phyloP scores from a whole-genome alignment of 2,888 invertebrate species.

The Caenorhabditis imperialis region DNA sequence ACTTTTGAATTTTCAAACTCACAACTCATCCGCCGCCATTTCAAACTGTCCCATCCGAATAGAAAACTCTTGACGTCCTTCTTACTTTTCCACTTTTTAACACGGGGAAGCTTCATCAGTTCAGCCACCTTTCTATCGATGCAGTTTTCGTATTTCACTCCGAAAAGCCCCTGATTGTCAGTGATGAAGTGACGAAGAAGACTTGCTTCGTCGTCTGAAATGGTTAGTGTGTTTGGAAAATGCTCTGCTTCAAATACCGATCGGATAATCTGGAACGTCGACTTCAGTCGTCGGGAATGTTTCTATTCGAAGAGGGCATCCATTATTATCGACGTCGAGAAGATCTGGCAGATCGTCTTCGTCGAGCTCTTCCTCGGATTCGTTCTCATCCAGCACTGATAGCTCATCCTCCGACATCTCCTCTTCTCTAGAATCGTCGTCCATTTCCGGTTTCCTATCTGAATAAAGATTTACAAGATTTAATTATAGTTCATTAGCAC shows the following conservation, averaged over 20 bases:
- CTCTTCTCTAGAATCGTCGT: neutral
- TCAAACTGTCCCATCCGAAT: constrained; percentile 8
- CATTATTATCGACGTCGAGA: constrained; percentile 2
- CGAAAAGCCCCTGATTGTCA: neutral
- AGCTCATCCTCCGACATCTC: neutral
- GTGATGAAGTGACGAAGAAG: neutral
- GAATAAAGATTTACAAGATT: too few species aligned
- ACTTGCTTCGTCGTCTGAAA: neutral
- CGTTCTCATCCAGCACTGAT: neutral
- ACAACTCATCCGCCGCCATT: neutral
- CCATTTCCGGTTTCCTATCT: too few species aligned
- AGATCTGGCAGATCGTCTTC: neutral
- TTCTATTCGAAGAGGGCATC: neutral
- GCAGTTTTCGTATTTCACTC: neutral
- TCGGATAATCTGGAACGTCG: neutral
- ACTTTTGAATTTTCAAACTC: too few species aligned
- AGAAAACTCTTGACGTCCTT: neutral
- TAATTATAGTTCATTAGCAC: too few species aligned
- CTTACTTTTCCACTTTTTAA: neutral
- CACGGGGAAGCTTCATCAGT: neutral
- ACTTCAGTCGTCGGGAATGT: neutral
- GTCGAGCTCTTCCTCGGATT: constrained; percentile 5
- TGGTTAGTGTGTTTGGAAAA: neutral
- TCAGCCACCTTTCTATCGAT: neutral
- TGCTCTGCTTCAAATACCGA: neutral